phyloP scores from a whole-genome alignment of 2,797 vertebrate genomes.

The Bradypodion ventrale region DNA sequence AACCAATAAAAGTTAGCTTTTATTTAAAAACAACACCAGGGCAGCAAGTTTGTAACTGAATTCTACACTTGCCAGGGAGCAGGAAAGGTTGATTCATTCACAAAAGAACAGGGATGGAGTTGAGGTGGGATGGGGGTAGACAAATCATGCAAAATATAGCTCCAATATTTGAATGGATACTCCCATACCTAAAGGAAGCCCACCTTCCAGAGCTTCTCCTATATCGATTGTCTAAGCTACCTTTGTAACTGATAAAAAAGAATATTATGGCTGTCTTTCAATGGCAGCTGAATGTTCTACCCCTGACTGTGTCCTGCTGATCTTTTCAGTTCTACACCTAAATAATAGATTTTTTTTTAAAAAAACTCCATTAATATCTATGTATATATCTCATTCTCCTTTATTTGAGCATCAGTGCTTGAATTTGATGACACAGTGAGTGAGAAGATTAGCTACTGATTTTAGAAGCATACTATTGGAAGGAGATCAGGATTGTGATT shows the following conservation, averaged over 20 bases:
- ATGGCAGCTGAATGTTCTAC: constrained; percentile 52
- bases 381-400: constrained; percentile 55
- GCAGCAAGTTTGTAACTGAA: neutral
- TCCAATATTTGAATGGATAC: neutral
- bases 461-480: neutral
- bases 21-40: no score
- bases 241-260: constrained; percentile 62
- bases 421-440: neutral
- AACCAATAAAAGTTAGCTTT: neutral
- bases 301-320: constrained; percentile 60
- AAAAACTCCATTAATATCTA: constrained; percentile 48
- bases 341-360: constrained; percentile 60
- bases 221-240: constrained; percentile 30
- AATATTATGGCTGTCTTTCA: constrained; percentile 50
- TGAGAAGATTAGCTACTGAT: neutral
- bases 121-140: neutral
- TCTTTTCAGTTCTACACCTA: constrained; percentile 28
- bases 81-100: neutral
- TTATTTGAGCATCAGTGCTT: constrained; percentile 47
- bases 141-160: neutral
- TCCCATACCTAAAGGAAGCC: neutral
- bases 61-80: neutral
- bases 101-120: neutral
- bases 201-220: constrained; percentile 55
- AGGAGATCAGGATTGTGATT: neutral